These are phyloP conservation scores for Nephrotoma appendiculata DNA, from an alignment of 2,888 invertebrate genomes.

Conservation along the genomic window DNA sequence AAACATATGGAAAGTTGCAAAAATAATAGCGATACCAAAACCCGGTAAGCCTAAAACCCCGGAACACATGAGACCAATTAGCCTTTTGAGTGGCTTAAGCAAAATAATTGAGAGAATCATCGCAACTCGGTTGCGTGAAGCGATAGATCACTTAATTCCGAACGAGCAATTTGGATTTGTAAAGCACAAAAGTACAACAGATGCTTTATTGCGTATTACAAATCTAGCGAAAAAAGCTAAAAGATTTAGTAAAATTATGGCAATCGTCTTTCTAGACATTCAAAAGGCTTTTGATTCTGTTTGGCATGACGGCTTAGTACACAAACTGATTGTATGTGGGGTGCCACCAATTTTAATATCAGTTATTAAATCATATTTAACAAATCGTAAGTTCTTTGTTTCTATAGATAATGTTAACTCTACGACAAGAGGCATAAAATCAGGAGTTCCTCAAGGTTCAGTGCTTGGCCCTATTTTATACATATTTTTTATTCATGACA, in stretches of 20 bases:
- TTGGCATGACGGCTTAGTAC: background rate
- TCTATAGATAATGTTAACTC: background rate
- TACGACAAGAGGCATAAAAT: background rate
- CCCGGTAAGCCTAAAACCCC: background rate
- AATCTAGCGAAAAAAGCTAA: background rate
- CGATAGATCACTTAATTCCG: background rate
- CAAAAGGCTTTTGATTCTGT: background rate
- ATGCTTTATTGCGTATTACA: background rate
- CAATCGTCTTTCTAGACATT: background rate
- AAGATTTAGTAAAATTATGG: background rate
- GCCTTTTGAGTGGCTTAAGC: background rate
- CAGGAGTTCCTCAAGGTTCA: background rate
- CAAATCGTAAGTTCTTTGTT: background rate
- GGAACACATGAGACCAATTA: background rate
- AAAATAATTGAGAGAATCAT: background rate
- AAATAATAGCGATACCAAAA: background rate
- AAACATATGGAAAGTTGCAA: background rate
- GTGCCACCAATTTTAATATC: background rate
- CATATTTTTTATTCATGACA: background rate
- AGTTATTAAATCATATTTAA: background rate
- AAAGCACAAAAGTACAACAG: background rate
- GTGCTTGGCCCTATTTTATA: background rate
- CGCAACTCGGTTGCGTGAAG: background rate
- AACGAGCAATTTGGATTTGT: background rate
- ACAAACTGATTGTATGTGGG: background rate